These are phyloP conservation scores for Thereva nobilitata DNA, from an alignment of 2,888 invertebrate genomes.

Conservation along the genomic window DNA sequence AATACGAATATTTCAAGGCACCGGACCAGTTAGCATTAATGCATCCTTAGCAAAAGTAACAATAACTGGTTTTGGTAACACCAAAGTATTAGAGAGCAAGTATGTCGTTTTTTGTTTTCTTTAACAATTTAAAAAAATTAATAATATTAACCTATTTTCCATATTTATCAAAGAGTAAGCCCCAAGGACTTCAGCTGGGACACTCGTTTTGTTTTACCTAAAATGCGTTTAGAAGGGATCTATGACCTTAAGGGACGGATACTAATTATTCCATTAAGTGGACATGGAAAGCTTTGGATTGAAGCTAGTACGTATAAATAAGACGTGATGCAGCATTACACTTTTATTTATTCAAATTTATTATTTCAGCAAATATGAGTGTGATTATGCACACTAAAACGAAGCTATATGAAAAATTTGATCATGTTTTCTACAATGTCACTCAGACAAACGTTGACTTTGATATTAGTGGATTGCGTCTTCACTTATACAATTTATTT, in stretches of 20 bases:
- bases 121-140: neutral
- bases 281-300: constrained; percentile 69
- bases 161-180: constrained; percentile 61
- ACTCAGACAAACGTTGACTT: constrained; percentile 67
- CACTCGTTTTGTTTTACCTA: constrained; percentile 66
- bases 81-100: constrained; percentile 64
- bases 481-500: constrained; percentile 69
- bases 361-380: constrained; percentile 63
- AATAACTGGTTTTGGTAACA: constrained; percentile 66
- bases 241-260: constrained; percentile 70
- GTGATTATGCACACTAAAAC: constrained; percentile 68
- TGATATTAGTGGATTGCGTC: constrained; percentile 65
- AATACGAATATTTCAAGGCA: constrained; percentile 68
- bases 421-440: constrained; percentile 68
- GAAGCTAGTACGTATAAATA: constrained; percentile 65
- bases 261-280: constrained; percentile 68
- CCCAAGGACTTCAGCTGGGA: constrained; percentile 68
- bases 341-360: neutral
- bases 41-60: constrained; percentile 67
- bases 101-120: too few relatives aligned
- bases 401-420: constrained; percentile 64
- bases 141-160: neutral
- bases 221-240: constrained; percentile 68
- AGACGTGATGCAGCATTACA: neutral
- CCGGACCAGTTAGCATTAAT: constrained; percentile 69